A percentile compares a stretch with the other conserved stretches of the same genome.
Conservation (phyloP, 2,113 vertebrate species). For the Dasyprocta punctata region DNA sequence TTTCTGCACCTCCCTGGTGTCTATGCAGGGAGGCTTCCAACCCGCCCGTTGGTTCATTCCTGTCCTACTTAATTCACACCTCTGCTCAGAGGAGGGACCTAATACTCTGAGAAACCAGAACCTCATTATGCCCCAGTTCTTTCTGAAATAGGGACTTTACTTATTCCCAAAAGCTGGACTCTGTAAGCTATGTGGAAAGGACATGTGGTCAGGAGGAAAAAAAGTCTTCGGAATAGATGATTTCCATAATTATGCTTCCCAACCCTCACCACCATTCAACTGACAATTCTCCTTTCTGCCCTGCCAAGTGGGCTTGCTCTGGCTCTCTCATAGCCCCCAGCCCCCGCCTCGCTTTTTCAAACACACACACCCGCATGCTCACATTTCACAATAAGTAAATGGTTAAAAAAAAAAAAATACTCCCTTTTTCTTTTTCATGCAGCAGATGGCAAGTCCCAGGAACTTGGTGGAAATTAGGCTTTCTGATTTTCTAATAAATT, state of each 20-base stretch:
- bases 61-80: too few relatives aligned
- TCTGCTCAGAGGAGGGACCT: background rate
- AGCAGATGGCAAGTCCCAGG: conserved; percentile 80
- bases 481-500: conserved; percentile 83
- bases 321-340: background rate
- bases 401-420: conserved; percentile 35
- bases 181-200: background rate
- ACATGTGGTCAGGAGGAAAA: conserved; percentile 62
- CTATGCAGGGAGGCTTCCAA: background rate
- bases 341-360: conserved; percentile 36
- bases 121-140: background rate
- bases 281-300: conserved; percentile 65
- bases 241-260: conserved; percentile 75
- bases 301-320: conserved; percentile 73
- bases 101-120: background rate
- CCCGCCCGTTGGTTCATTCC: background rate
- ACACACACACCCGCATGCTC: conserved; percentile 42
- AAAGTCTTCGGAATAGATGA: conserved; percentile 49
- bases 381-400: conserved; percentile 77
- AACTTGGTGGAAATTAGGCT: conserved; percentile 79
- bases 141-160: background rate
- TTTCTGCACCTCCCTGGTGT: background rate
- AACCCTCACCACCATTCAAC: conserved; percentile 62
- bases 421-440: conserved; percentile 71
- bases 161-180: conserved; percentile 26